Base-by-base conservation (phyloP, 2,113 vertebrate genomes). In the Psephotus haematonotus region DNA sequence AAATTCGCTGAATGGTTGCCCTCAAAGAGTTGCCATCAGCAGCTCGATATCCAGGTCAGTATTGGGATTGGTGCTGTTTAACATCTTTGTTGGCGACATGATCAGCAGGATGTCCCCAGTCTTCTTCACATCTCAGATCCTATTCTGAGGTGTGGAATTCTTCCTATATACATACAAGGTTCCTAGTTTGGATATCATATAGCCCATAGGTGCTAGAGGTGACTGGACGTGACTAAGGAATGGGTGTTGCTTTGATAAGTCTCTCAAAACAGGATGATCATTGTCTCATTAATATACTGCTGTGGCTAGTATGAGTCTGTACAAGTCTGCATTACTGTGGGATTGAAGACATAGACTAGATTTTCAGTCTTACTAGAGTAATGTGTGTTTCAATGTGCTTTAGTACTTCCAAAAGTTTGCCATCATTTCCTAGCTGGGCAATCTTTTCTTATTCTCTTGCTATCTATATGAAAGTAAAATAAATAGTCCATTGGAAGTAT, bases 401-500 rank as follows among this genome's bases (percentile, higher is more conserved):
- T 72, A 82, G 31, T 71, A 69, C 41, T 23, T 89, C 52, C 60
- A 82, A 84, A 88, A 88, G 2, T 87, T 95, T 86, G 31, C 63
- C 82, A 78, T 83, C 13, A 17, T 67, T 94, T 96, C 44, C 72
- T 91, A 43, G 14, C 37, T 71, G 50, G 28, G 25, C 16, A 23
- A 96, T 86, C 55, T 82, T 88, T 93, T 89, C 86, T 96, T 47
- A 41, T 91, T 92, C 53, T 52, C 33, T 96, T 64, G 64, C 17
- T 81, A 46, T 55, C 27, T 17, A 7, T 43, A 41, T 4, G 13
- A 92, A 63, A 92, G 44, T 85, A 93, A 95, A 93, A 88, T 44
- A 92, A 71, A 95, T 67, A 82, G 31, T 52, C 49, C 0, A 0
- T 59, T 85, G 44, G 75, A 96, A 92, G 63, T 39, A 64, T 12